Conservation (phyloP, 2,797 vertebrate species). For the Rhynchonycteris naso region DNA sequence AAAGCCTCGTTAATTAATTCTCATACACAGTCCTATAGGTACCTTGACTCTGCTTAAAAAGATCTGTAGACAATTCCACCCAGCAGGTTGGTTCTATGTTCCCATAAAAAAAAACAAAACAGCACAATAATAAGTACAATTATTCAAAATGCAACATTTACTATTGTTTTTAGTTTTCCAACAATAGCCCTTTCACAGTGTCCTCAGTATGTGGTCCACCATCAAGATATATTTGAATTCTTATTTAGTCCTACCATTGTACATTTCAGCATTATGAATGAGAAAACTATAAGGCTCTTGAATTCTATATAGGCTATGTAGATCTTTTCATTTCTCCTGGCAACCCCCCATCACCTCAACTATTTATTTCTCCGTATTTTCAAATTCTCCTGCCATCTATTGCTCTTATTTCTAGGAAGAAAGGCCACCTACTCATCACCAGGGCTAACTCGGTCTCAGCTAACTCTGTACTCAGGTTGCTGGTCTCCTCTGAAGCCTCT, state of each 20-base stretch:
- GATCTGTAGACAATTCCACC: neutral
- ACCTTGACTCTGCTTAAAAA: constrained; percentile 20
- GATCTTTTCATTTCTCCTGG: neutral
- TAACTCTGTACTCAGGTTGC: neutral
- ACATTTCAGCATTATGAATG: neutral
- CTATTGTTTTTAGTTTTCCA: constrained; percentile 10
- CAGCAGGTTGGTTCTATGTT: neutral
- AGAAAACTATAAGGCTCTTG: neutral
- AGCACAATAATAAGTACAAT: neutral
- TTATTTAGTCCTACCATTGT: neutral
- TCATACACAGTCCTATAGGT: neutral
- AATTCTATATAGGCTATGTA: neutral
- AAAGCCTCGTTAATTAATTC: constrained; percentile 60
- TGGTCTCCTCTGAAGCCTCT: neutral
- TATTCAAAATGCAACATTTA: constrained; percentile 16
- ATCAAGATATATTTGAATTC: constrained; percentile 48
- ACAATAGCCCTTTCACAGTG: neutral
- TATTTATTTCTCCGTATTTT: neutral
- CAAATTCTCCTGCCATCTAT: neutral
- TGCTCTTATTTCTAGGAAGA: neutral
- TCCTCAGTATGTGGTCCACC: neutral
- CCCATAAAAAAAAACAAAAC: constrained; percentile 33
- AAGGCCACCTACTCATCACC: neutral
- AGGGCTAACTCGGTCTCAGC: neutral
- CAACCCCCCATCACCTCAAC: neutral